A percentile compares a stretch with the other conserved stretches of the same genome.
These are phyloP conservation scores for Hemibagrus wyckioides DNA, from an alignment of 2,113 vertebrate genomes.

Conservation along the genomic window DNA sequence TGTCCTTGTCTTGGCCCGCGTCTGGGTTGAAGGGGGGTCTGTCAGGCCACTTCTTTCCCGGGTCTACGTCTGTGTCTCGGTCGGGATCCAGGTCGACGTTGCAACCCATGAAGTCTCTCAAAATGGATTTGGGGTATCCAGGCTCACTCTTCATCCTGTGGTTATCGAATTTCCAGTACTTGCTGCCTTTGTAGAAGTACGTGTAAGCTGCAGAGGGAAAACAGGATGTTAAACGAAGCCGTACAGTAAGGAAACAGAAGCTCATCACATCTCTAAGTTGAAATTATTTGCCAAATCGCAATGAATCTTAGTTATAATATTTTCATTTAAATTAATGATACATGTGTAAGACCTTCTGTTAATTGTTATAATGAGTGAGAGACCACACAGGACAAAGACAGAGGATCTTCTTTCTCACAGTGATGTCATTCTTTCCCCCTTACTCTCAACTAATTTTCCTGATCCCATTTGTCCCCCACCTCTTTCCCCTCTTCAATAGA, in stretches of 20 bases:
- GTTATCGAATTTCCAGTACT: conserved; percentile 99
- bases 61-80: conserved; percentile 61
- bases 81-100: conserved; percentile 76
- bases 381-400: conserved; percentile 42
- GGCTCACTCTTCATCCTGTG: conserved; percentile 92
- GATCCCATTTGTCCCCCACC: conserved; percentile 18
- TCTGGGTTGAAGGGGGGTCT: conserved; percentile 83
- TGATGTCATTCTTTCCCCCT: conserved; percentile 45
- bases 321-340: not conserved
- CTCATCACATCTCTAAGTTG: not conserved
- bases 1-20: conserved; percentile 59
- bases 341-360: not conserved
- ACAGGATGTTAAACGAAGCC: conserved; percentile 57
- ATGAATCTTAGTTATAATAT: not conserved
- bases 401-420: conserved; percentile 49
- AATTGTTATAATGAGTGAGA: not conserved
- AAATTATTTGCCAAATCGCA: not conserved
- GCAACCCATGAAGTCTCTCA: conserved; percentile 96
- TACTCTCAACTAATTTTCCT: conserved; percentile 39
- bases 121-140: conserved; percentile 94
- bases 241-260: conserved; percentile 6
- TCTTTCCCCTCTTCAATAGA: conserved; percentile 48
- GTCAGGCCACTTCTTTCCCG: conserved; percentile 77
- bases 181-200: conserved; percentile 92
- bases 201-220: conserved; percentile 81